Percentiles rank a stretch among this genome's conserved stretches.
Evolutionary conservation across 2,888 invertebrate genomes (phyloP).

Genomic region (Drosophila tanythrix): DNA sequence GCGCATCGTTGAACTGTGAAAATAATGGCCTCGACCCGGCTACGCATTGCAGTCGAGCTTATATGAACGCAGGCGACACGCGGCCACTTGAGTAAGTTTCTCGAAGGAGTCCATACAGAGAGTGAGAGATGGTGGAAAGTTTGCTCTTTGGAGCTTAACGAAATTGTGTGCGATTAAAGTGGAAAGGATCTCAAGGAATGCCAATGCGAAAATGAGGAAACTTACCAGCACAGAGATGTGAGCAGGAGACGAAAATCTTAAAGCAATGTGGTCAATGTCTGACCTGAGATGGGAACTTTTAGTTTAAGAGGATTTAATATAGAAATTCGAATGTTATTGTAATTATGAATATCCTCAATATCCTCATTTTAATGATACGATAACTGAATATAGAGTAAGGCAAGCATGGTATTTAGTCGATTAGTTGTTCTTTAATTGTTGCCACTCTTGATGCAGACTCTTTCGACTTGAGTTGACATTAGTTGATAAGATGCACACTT

Average conservation of each 20-base stretch:
- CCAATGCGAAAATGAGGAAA: background rate
- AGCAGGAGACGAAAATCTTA: background rate
- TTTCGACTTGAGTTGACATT: background rate
- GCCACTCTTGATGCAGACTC: background rate
- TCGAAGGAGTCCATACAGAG: background rate
- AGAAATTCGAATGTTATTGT: background rate
- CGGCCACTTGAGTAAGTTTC: conserved; percentile 39
- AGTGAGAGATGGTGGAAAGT: conserved; percentile 1
- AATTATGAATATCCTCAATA: background rate
- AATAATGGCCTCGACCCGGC: conserved; percentile 58
- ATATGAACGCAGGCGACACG: conserved; percentile 29
- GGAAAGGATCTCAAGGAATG: background rate
- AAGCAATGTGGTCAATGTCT: background rate
- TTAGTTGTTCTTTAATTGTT: background rate
- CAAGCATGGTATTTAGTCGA: no score
- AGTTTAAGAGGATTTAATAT: background rate
- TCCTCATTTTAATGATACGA: background rate
- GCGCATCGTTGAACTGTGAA: conserved; percentile 66
- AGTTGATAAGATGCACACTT: background rate
- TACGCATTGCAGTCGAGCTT: conserved; percentile 32
- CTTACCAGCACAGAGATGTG: background rate
- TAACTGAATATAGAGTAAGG: no score
- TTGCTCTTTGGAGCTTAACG: conserved; percentile 15
- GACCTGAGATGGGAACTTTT: background rate
- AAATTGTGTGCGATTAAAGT: conserved; percentile 17